Evolutionary conservation across 1,140 invertebrate genomes (phyloP), one percentile per base, ranked within the genome.

Genomic region (Atta cephalotes): DNA sequence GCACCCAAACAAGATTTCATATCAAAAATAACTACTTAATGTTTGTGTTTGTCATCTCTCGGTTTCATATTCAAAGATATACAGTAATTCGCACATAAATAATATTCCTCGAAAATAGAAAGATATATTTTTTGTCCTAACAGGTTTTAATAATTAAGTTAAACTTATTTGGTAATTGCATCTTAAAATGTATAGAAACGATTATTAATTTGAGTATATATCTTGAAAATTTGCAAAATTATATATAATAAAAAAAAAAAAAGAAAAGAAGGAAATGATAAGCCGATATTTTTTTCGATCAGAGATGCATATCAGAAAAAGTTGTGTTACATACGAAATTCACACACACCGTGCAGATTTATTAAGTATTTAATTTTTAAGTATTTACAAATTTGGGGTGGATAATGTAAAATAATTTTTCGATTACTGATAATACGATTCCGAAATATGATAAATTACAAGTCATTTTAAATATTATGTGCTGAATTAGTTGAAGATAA

Each of bases 1-100:
- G 70, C 53, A 49, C 39, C 51, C 65, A 62, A 82, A 82, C 25
- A 74, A 62, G 56, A 76, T 76, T 84, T 63, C 56, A 62, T 63
- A 84, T 82, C 39, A 62, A 82, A 82, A 82, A 74, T 81, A 81
- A 81, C 78, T 21, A 1, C 49, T 81, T 72, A 74, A 82, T 62
- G 70, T 62, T 84, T 74, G 39, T 84, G 58, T 76, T 84, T 76
- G 39, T 84, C 70, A 35, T 49, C 56, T 14, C 28, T 25, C 18
- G 14, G 51, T 81, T 76, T 82, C 45, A 28, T 31, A 62, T 76
- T 60, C 60, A n/a, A 31, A 21, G 7, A 63, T 21, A 56, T 7
- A 80, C 2, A 51, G 16, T 78, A 63, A 65, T 56, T 53, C 5
- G 31, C 28, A 18, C 35, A 39, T 25, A 74, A 74, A 74, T 62